A percentile compares a stretch with the other conserved stretches of the same genome.
These are phyloP conservation scores for Sphaerophoria taeniata DNA, from an alignment of 2,888 invertebrate species.

Conservation along the genomic window DNA sequence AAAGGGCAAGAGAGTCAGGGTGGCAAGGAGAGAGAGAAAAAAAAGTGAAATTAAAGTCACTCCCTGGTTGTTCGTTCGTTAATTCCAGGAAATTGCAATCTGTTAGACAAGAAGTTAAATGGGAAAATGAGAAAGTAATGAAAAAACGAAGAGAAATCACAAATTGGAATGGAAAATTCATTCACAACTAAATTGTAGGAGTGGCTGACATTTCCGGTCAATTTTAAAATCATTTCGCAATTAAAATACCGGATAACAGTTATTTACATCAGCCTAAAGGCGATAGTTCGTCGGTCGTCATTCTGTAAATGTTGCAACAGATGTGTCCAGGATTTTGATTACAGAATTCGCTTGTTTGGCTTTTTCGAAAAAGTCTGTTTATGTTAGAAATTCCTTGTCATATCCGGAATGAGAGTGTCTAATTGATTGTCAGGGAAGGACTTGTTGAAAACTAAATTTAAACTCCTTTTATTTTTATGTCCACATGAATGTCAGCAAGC, in stretches of 20 bases:
- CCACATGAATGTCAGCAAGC: not conserved
- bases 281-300: not conserved
- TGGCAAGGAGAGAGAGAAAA: conserved; percentile 72
- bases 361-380: no score
- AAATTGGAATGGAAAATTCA: conserved; percentile 39
- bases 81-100: conserved; percentile 82
- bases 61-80: conserved; percentile 76
- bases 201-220: conserved; percentile 55
- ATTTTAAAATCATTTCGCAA: conserved; percentile 57
- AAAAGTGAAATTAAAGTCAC: conserved; percentile 80
- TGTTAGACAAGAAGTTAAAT: conserved; percentile 79
- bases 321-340: no score
- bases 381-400: no score
- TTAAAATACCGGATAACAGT: conserved; percentile 58
- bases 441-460: no score
- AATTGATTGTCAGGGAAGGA: no score
- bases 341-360: no score
- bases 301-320: no score
- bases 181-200: conserved; percentile 45
- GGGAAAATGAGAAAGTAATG: conserved; percentile 55
- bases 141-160: conserved; percentile 8
- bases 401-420: no score
- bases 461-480: not conserved
- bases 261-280: not conserved
- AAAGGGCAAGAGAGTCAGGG: not conserved